phyloP scores from a whole-genome alignment of 92 coral and sea anemone species.

The Porites rus region DNA sequence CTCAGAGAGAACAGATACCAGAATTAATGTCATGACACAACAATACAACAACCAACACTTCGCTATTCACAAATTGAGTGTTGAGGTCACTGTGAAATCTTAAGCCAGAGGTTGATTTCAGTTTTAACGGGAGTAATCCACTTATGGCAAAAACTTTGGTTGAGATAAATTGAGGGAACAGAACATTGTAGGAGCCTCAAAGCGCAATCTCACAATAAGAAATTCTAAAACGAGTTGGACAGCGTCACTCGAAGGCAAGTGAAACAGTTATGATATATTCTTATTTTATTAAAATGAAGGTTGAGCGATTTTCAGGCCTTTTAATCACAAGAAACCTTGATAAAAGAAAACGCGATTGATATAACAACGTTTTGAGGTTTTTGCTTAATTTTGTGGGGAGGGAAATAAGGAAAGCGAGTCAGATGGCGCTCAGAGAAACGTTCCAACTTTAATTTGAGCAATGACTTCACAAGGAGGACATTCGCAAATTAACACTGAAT shows the following conservation, averaged over 20 bases:
- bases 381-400: too few species aligned
- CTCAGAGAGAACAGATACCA: conserved; percentile 32
- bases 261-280: background rate
- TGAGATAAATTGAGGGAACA: background rate
- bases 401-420: too few species aligned
- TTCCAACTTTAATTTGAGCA: background rate
- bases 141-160: too few species aligned
- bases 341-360: too few species aligned
- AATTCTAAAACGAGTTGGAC: background rate
- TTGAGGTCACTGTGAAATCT: conserved; percentile 15
- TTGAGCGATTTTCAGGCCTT: background rate
- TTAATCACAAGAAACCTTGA: background rate
- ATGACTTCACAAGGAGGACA: background rate
- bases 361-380: too few species aligned
- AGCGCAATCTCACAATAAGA: background rate
- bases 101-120: background rate
- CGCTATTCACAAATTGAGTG: conserved; percentile 15
- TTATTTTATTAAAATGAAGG: background rate
- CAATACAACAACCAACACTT: conserved; percentile 47
- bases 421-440: background rate
- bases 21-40: conserved; percentile 36
- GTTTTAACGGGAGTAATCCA: background rate
- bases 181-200: background rate
- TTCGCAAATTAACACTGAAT: conserved; percentile 2
- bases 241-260: conserved; percentile 1